Percentiles rank a stretch among this genome's conserved stretches.
These are phyloP conservation scores for Anas platyrhynchos DNA, from an alignment of 2,113 vertebrate species.

Conservation along the genomic window DNA sequence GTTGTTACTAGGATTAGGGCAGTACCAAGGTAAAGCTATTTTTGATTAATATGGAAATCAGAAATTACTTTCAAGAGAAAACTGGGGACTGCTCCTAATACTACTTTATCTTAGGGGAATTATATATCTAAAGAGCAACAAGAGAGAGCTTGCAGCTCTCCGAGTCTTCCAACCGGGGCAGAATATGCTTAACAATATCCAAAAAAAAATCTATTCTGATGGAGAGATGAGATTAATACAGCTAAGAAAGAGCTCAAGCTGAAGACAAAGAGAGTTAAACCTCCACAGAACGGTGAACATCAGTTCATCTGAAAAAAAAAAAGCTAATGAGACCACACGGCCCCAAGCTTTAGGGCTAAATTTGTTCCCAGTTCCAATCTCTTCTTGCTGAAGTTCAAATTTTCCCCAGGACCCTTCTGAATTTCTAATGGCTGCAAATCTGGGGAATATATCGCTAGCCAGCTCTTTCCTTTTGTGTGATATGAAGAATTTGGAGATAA, in stretches of 20 bases:
- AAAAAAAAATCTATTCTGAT: not conserved
- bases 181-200: not conserved
- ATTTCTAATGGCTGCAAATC: not conserved
- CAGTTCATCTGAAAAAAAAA: not conserved
- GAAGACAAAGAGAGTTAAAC: slow-evolving; percentile 7
- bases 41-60: slow-evolving; percentile 80
- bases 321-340: fast-evolving
- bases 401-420: not conserved
- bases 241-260: not conserved
- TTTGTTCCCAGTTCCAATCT: not conserved
- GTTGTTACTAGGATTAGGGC: slow-evolving; percentile 70
- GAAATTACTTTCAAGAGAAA: slow-evolving; percentile 67
- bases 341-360: not conserved
- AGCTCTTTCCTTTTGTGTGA: not conserved
- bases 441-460: not conserved
- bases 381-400: not conserved
- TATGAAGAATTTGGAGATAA: not conserved
- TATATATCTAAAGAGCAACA: slow-evolving; percentile 38
- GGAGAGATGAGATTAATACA: not conserved
- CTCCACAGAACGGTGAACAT: not conserved
- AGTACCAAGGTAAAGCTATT: slow-evolving; percentile 64
- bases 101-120: slow-evolving; percentile 54
- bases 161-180: not conserved
- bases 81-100: slow-evolving; percentile 32
- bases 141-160: slow-evolving; percentile 13